A percentile compares a stretch with the other conserved stretches of the same genome.
Evolutionary conservation across 2,888 invertebrate species (phyloP).

Genomic region (Teleiodes luculella): DNA sequence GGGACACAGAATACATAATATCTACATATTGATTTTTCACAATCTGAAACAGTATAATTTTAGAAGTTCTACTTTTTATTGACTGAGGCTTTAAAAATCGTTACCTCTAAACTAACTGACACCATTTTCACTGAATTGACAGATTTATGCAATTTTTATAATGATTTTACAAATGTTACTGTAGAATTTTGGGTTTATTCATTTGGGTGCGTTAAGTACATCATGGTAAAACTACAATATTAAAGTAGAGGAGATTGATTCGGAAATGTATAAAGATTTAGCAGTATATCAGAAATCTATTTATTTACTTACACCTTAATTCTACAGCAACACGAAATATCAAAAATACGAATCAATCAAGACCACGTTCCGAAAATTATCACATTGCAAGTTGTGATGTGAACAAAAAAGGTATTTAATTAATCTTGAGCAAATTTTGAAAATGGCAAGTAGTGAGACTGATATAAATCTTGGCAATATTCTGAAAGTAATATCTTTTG

Average conservation of each 20-base stretch:
- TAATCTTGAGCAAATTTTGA: slow-evolving; percentile 2
- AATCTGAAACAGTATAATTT: slow-evolving; percentile 56
- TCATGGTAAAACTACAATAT: no score
- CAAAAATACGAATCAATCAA: slow-evolving; percentile 57
- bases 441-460: background rate
- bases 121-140: slow-evolving; percentile 73
- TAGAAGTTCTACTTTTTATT: slow-evolving; percentile 58
- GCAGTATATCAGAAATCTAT: no score
- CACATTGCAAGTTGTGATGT: background rate
- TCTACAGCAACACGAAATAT: slow-evolving; percentile 59
- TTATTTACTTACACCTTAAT: slow-evolving; percentile 26
- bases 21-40: slow-evolving; percentile 58
- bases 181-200: slow-evolving; percentile 37
- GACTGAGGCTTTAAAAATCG: slow-evolving; percentile 48
- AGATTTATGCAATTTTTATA: slow-evolving; percentile 51
- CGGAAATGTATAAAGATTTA: no score
- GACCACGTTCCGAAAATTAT: background rate
- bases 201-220: no score
- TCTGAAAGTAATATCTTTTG: background rate
- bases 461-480: background rate
- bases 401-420: no score
- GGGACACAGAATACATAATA: slow-evolving; percentile 70
- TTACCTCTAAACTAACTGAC: slow-evolving; percentile 65
- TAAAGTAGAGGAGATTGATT: no score
- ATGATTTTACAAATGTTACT: slow-evolving; percentile 48